Conservation (phyloP, 2,888 invertebrate species). For the Pammene aurita region DNA sequence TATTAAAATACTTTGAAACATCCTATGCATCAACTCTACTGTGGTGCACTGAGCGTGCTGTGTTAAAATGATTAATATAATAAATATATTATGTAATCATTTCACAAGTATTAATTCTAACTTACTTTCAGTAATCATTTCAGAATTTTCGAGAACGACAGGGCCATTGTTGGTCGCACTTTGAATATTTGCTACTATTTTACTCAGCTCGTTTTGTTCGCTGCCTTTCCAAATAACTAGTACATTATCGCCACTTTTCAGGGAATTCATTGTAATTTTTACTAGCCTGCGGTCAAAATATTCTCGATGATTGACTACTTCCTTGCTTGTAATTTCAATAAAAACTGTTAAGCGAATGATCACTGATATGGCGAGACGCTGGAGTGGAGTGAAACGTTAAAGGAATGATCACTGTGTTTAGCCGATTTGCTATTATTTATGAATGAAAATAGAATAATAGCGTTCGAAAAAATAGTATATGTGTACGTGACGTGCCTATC, state of each 20-base stretch:
- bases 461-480: conserved; percentile 18
- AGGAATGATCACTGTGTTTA: neutral
- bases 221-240: conserved; percentile 84
- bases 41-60: too few relatives aligned
- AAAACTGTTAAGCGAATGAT: neutral
- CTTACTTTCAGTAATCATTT: conserved; percentile 84
- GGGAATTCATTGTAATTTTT: conserved; percentile 59
- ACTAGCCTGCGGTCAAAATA: conserved; percentile 1
- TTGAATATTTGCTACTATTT: conserved; percentile 79
- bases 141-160: conserved; percentile 84
- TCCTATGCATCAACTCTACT: too few relatives aligned
- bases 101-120: conserved; percentile 39
- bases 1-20: too few relatives aligned
- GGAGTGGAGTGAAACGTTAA: neutral
- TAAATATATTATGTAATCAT: too few relatives aligned
- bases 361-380: neutral
- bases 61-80: too few relatives aligned
- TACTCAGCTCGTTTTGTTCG: conserved; percentile 75
- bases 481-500: conserved; percentile 5
- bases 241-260: conserved; percentile 73
- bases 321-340: conserved; percentile 21
- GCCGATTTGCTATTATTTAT: neutral
- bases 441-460: conserved; percentile 15
- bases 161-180: conserved; percentile 71
- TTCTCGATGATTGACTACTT: conserved; percentile 9